These are phyloP conservation scores for Meleagris gallopavo DNA, from an alignment of 2,113 vertebrate species.

Conservation along the genomic window DNA sequence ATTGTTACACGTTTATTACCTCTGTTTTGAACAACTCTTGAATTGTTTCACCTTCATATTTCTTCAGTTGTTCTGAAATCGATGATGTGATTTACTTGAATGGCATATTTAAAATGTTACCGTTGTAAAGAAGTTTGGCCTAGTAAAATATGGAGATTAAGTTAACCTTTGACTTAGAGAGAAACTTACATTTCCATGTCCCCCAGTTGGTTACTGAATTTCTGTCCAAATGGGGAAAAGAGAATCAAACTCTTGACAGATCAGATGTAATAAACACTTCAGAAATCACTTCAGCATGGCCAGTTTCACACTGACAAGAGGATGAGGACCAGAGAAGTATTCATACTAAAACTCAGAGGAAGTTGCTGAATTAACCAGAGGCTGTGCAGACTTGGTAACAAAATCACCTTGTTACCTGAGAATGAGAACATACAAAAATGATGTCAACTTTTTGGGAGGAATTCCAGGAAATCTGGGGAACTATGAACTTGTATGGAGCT, in stretches of 20 bases:
- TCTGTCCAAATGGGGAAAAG: neutral
- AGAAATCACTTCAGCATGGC: neutral
- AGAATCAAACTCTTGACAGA: neutral
- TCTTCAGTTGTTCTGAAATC: neutral
- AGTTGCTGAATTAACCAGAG: neutral
- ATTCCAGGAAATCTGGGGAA: neutral
- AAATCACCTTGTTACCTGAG: neutral
- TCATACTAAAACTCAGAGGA: neutral
- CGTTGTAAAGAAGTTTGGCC: neutral
- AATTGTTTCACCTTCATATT: neutral
- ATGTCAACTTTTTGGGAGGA: neutral
- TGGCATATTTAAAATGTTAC: neutral
- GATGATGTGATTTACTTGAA: neutral
- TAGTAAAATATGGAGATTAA: neutral
- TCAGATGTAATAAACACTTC: neutral
- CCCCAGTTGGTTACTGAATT: neutral
- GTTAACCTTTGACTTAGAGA: neutral
- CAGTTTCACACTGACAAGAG: neutral
- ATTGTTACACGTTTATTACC: rapidly evolving
- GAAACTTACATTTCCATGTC: neutral
- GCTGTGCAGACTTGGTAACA: neutral
- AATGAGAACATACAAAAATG: neutral
- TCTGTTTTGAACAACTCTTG: neutral
- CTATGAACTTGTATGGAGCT: neutral
- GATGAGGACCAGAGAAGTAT: neutral